Evolutionary conservation across 2,797 vertebrate genomes (phyloP).

Genomic region (Channallabes apus): DNA sequence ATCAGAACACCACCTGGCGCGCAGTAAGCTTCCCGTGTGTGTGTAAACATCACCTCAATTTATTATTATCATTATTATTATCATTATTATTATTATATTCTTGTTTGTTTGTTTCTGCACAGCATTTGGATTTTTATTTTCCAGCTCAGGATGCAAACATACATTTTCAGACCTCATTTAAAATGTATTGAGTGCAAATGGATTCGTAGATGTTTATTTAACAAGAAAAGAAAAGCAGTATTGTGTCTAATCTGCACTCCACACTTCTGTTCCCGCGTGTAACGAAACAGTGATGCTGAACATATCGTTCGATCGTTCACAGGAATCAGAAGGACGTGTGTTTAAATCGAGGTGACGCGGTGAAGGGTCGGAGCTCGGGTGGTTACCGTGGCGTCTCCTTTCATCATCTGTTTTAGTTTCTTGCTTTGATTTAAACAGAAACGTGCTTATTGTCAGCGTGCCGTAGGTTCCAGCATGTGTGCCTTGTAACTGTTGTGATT

Average conservation of each 20-base stretch:
- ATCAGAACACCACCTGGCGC: background rate
- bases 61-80: background rate
- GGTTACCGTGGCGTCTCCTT: slow-evolving; percentile 13
- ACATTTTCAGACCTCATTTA: slow-evolving; percentile 34
- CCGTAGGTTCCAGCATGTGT: background rate
- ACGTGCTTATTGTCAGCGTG: background rate
- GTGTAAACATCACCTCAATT: slow-evolving; percentile 22
- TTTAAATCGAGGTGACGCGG: background rate
- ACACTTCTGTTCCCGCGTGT: slow-evolving; percentile 1
- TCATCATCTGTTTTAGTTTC: slow-evolving; percentile 37
- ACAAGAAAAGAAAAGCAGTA: background rate
- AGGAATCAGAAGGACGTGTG: slow-evolving; percentile 26
- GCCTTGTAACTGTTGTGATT: background rate
- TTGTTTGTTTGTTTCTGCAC: background rate
- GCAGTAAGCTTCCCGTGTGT: background rate
- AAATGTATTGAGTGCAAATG: slow-evolving; percentile 20
- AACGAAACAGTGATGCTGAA: slow-evolving; percentile 14
- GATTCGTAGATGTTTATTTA: slow-evolving; percentile 4
- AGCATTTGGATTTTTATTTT: slow-evolving; percentile 12
- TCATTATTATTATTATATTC: background rate
- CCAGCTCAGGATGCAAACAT: slow-evolving; percentile 25
- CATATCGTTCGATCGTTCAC: background rate
- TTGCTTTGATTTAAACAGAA: slow-evolving; percentile 7
- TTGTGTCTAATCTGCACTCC: slow-evolving; percentile 4
- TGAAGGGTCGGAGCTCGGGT: slow-evolving; percentile 1